Evolutionary conservation across 1,140 invertebrate species (phyloP).

Genomic region (Drosophila biarmipes): DNA sequence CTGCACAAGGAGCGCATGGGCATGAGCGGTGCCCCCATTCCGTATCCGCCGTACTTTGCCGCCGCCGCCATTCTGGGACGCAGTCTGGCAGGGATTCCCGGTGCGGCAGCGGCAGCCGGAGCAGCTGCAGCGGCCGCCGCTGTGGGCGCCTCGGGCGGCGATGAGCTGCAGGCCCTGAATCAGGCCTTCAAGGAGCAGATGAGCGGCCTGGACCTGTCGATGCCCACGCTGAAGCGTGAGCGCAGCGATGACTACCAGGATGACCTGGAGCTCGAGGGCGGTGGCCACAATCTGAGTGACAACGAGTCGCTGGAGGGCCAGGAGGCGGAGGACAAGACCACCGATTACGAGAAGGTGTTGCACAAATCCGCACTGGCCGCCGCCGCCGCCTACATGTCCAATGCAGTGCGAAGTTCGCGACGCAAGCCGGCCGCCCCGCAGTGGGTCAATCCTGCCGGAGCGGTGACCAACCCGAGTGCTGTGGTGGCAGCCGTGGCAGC

Average conservation of each 20-base stretch:
- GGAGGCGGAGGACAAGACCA: conserved; percentile 84
- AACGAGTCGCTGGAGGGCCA: conserved; percentile 88
- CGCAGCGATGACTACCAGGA: conserved; percentile 90
- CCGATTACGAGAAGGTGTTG: conserved; percentile 84
- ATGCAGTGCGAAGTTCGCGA: conserved; percentile 84
- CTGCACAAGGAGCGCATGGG: conserved; percentile 93
- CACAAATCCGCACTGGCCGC: conserved; percentile 75
- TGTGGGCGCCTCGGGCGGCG: conserved; percentile 79
- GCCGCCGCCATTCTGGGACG: conserved; percentile 89
- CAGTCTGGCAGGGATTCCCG: conserved; percentile 85
- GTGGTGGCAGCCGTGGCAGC: conserved; percentile 26
- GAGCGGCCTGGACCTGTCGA: conserved; percentile 92
- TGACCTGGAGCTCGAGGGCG: conserved; percentile 86
- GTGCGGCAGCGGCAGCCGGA: conserved; percentile 86
- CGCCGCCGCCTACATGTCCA: conserved; percentile 71
- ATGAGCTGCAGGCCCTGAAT: conserved; percentile 85
- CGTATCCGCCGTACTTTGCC: conserved; percentile 91
- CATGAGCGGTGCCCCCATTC: conserved; percentile 88
- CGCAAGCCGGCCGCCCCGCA: conserved; percentile 97
- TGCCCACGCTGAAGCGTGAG: conserved; percentile 90
- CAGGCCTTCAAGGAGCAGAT: conserved; percentile 91
- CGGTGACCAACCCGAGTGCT: conserved; percentile 41
- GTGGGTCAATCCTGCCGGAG: conserved; percentile 95
- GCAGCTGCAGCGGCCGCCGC: conserved; percentile 82
- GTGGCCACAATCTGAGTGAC: conserved; percentile 91